Percentiles rank a stretch among this genome's conserved stretches.
Conservation (phyloP, 2,113 vertebrate species). For the Pungitius pungitius region DNA sequence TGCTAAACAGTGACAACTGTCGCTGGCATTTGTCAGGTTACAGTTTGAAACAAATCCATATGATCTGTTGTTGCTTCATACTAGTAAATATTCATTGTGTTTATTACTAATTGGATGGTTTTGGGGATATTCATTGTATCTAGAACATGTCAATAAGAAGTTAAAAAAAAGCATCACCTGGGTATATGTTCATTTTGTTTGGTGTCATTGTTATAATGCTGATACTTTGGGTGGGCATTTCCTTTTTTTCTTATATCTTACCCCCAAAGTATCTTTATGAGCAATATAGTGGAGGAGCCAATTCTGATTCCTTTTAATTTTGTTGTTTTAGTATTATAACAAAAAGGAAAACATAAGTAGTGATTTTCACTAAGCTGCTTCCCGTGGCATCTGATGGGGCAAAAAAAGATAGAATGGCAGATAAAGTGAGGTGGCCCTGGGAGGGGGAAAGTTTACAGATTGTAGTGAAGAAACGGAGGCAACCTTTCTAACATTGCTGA, state of each 20-base stretch:
- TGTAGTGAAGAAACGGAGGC: slow-evolving; percentile 14
- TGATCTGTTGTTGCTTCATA: background rate
- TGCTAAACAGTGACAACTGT: no score
- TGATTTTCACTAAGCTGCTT: background rate
- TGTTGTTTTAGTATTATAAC: background rate
- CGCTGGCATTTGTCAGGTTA: background rate
- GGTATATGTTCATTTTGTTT: no score
- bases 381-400: background rate
- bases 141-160: no score
- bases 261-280: background rate
- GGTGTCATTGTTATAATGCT: background rate
- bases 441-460: slow-evolving; percentile 20
- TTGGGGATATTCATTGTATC: background rate
- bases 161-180: no score
- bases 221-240: background rate
- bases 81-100: background rate
- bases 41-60: background rate
- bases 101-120: background rate
- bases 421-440: background rate
- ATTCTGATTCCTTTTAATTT: background rate
- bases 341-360: no score
- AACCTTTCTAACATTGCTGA: slow-evolving; percentile 58
- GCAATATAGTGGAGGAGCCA: background rate
- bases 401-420: background rate
- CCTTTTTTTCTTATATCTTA: background rate